These are phyloP conservation scores for Parotocinclus haroldoi DNA, from an alignment of 2,797 vertebrate genomes.

Conservation along the genomic window DNA sequence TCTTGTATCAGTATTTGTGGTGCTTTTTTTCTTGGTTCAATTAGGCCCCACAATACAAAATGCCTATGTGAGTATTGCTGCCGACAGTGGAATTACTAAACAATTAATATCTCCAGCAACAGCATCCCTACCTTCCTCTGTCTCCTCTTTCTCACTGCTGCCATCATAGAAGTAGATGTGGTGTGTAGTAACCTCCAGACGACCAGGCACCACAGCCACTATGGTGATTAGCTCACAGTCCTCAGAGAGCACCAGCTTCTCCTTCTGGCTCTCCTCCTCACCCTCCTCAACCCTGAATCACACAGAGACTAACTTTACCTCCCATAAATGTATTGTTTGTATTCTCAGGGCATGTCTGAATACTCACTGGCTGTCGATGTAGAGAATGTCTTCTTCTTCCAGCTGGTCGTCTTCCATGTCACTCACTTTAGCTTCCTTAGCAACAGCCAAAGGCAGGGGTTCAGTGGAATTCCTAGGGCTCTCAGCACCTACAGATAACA, in stretches of 20 bases:
- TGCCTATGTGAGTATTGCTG: no score
- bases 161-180: slow-evolving; percentile 94
- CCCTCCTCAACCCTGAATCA: slow-evolving; percentile 76
- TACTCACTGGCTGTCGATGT: slow-evolving; percentile 82
- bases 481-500: slow-evolving; percentile 69
- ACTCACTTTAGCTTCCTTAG: slow-evolving; percentile 94
- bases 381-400: slow-evolving; percentile 84
- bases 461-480: slow-evolving; percentile 77
- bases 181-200: slow-evolving; percentile 92
- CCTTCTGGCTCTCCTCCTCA: slow-evolving; percentile 85
- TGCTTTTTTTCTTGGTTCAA: no score
- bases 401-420: slow-evolving; percentile 91
- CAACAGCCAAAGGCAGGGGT: slow-evolving; percentile 82
- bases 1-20: no score
- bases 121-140: slow-evolving; percentile 80
- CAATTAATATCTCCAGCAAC: no score
- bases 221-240: slow-evolving; percentile 96
- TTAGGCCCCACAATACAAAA: no score
- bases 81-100: no score
- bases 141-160: slow-evolving; percentile 90
- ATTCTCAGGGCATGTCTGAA: no score
- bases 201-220: slow-evolving; percentile 83
- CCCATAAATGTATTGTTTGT: background rate
- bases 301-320: background rate
- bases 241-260: slow-evolving; percentile 91